Base-by-base conservation (phyloP, 37 sponge, comb jelly and placozoan genomes). In the Geodia barretti region DNA sequence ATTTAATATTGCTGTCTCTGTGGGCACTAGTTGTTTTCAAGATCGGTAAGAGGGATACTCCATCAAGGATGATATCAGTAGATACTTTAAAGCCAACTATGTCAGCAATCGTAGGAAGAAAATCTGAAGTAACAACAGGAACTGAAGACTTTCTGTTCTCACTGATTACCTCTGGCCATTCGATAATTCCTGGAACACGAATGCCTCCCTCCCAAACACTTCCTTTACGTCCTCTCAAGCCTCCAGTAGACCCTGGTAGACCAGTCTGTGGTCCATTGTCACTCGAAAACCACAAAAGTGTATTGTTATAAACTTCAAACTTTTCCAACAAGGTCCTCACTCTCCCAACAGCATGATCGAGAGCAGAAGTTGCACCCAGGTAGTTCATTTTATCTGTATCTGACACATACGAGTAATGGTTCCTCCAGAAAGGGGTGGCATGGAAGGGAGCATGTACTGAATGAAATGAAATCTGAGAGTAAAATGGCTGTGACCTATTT, bases 221-320 rank as follows among this genome's bases (percentile, higher is more conserved):
- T n/a, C 78, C 77, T 58, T 90, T 90, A 25, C 69, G 87, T 24
- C 86, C 91, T 64, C 86, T 60, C 62, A 90, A 71, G 11, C 86
- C 86, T 17, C 62, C 75, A 2, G 86, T 78, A 5, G 23, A 4
- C 25, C 91, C 91, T 3, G 91, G 86, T n/a, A 73, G 69, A 11
- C 43, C 66, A 0, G 41, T 54, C 31, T 64, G 76, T 3, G 91
- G 91, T 4, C 91, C 91, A 68, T 90, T 90, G 73, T 90, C 91
- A 80, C 86, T 85, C 21, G 80, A 37, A 69, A 90, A 85, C 91
- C 91, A 90, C 3, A 90, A 73, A 62, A 90, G 42, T 0, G 91
- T 90, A 74, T 90, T 85, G 1, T 79, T 59, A 3, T 41, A 42
- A 1, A 85, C 1, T 1, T 60, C 47, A 26, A 36, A 59, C 9